Evolutionary conservation across 2,113 vertebrate species (phyloP).

Genomic region (Scartelaos histophorus): DNA sequence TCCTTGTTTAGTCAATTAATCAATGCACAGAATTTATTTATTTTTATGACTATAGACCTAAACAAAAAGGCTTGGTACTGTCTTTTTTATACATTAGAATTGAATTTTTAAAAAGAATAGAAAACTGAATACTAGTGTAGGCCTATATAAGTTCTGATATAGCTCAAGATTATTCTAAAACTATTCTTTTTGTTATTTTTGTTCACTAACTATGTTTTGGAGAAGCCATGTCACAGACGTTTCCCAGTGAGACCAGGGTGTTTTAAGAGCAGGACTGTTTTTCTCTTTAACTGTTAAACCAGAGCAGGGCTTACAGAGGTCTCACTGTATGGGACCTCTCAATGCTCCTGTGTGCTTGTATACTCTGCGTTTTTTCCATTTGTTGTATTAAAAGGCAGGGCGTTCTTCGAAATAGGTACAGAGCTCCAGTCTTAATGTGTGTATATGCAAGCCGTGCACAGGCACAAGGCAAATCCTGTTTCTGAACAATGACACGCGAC

Average conservation of each 20-base stretch:
- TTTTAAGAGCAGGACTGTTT: constrained; percentile 61
- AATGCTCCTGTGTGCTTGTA: constrained; percentile 70
- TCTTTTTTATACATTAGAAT: too few relatives aligned
- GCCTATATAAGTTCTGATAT: too few relatives aligned
- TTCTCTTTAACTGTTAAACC: constrained; percentile 48
- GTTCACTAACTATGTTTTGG: constrained; percentile 40
- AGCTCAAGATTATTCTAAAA: too few relatives aligned
- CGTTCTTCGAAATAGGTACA: constrained; percentile 50
- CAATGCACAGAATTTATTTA: too few relatives aligned
- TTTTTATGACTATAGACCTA: too few relatives aligned
- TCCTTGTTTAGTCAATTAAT: too few relatives aligned
- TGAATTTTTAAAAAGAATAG: too few relatives aligned
- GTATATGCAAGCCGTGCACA: constrained; percentile 26
- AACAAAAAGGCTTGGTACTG: too few relatives aligned
- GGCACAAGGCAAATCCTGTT: constrained; percentile 32
- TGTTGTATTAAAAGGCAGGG: constrained; percentile 37
- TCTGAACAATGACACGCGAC: constrained; percentile 65
- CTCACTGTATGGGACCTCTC: constrained; percentile 62
- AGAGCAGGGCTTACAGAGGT: constrained; percentile 60
- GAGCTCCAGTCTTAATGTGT: constrained; percentile 43
- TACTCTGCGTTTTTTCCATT: constrained; percentile 65
- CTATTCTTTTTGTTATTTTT: not conserved
- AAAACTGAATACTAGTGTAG: too few relatives aligned
- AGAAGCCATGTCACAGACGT: constrained; percentile 44
- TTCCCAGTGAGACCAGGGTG: constrained; percentile 50